Conservation (phyloP, 1,140 invertebrate genomes). For the Ectropis grisescens region DNA sequence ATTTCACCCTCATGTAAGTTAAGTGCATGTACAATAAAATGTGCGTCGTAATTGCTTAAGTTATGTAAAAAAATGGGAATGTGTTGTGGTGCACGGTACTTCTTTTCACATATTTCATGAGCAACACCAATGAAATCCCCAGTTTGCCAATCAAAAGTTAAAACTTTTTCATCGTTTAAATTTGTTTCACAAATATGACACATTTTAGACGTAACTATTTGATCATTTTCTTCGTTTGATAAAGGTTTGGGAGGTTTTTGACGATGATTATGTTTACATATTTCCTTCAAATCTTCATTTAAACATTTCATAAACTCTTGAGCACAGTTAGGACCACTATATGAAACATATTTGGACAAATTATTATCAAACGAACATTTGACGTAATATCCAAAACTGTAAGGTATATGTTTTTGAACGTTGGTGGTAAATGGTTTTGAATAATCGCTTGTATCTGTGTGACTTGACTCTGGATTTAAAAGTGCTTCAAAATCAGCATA, state of each 20-base stretch:
- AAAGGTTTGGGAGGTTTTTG: conserved; percentile 18
- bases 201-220: conserved; percentile 2
- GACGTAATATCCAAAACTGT: conserved; percentile 17
- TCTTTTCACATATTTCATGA: conserved; percentile 7
- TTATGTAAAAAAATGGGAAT: conserved; percentile 11
- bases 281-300: conserved; percentile 7
- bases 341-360: conserved; percentile 15
- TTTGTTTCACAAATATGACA: conserved; percentile 16
- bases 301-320: conserved; percentile 24
- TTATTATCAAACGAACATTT: conserved; percentile 30
- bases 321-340: conserved; percentile 8
- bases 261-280: conserved; percentile 4
- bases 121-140: conserved; percentile 8
- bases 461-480: conserved; percentile 7
- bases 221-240: conserved; percentile 12
- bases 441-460: conserved; percentile 3
- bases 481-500: conserved; percentile 14
- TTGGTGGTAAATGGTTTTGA: conserved; percentile 6
- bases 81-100: conserved; percentile 6
- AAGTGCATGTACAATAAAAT: conserved; percentile 14
- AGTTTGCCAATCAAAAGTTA: conserved; percentile 9
- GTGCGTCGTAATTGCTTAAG: conserved; percentile 11
- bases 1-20: background rate
- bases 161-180: conserved; percentile 9
- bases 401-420: conserved; percentile 19